Evolutionary conservation across 2,888 invertebrate genomes (phyloP).

Genomic region (Eupithecia subfuscata): DNA sequence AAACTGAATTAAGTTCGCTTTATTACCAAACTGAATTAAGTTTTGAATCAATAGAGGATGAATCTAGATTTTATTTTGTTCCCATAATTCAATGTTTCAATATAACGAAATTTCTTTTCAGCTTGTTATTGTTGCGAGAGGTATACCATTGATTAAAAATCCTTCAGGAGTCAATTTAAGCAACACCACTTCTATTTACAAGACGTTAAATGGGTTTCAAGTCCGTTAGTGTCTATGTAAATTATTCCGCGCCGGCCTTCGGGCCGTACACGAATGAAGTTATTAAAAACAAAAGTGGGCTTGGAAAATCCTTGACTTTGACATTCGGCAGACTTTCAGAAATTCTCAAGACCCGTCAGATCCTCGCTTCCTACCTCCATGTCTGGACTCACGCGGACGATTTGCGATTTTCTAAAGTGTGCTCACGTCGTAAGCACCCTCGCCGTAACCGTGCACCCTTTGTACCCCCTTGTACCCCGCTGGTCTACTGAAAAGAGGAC

Average conservation of each 20-base stretch:
- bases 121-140: not conserved
- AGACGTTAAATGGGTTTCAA: too few relatives aligned
- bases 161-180: not conserved
- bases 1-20: too few relatives aligned
- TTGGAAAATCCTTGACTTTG: too few relatives aligned
- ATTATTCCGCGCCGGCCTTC: too few relatives aligned
- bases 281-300: too few relatives aligned
- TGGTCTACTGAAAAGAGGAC: slow-evolving; percentile 32
- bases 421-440: slow-evolving; percentile 66
- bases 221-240: too few relatives aligned
- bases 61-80: not conserved
- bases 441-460: slow-evolving; percentile 64
- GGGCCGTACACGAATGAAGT: not conserved
- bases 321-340: too few relatives aligned
- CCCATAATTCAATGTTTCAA: not conserved
- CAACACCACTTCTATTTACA: not conserved
- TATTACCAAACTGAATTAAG: not conserved
- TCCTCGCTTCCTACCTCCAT: slow-evolving; percentile 23
- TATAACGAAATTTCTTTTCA: not conserved
- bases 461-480: slow-evolving; percentile 15
- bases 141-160: not conserved
- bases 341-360: slow-evolving; percentile 1
- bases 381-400: slow-evolving; percentile 48
- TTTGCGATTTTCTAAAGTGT: slow-evolving; percentile 71
- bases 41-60: not conserved